Conservation (phyloP, 2,797 vertebrate species). For the Hoplostethus mediterraneus region DNA sequence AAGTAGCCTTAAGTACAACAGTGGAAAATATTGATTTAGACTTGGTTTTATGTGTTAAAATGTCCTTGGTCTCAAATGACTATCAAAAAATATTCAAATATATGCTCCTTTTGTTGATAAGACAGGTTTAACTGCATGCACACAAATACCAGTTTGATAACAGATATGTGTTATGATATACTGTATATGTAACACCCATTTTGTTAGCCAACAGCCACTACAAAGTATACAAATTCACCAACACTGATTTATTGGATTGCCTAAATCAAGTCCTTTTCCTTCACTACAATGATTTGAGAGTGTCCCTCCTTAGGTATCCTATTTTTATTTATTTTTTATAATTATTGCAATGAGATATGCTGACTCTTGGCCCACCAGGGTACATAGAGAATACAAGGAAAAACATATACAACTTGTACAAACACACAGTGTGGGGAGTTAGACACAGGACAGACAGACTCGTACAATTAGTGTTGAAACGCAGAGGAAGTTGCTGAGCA, state of each 20-base stretch:
- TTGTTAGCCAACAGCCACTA: background rate
- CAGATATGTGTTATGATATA: background rate
- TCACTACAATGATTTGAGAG: background rate
- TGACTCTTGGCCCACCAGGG: slow-evolving; percentile 24
- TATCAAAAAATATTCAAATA: too few species aligned
- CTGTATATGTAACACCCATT: background rate
- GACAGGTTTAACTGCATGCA: too few species aligned
- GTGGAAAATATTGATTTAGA: background rate
- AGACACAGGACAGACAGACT: slow-evolving; percentile 49
- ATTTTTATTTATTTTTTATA: background rate
- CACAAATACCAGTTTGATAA: too few species aligned
- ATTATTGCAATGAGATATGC: slow-evolving; percentile 33
- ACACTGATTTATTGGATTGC: background rate
- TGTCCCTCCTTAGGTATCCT: background rate
- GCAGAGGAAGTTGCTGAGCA: slow-evolving; percentile 75
- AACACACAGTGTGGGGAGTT: slow-evolving; percentile 22
- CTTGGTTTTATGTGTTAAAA: background rate
- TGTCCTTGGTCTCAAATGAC: background rate
- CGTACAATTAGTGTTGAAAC: slow-evolving; percentile 44
- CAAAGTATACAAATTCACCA: background rate
- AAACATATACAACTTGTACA: slow-evolving; percentile 35
- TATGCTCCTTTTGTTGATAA: too few species aligned
- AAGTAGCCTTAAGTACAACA: slow-evolving; percentile 39
- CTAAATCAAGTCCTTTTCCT: background rate
- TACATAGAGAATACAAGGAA: slow-evolving; percentile 20